A percentile compares a stretch with the other conserved stretches of the same genome.
Evolutionary conservation across 2,888 invertebrate genomes (phyloP).

Genomic region (Drosophila vallismaia): DNA sequence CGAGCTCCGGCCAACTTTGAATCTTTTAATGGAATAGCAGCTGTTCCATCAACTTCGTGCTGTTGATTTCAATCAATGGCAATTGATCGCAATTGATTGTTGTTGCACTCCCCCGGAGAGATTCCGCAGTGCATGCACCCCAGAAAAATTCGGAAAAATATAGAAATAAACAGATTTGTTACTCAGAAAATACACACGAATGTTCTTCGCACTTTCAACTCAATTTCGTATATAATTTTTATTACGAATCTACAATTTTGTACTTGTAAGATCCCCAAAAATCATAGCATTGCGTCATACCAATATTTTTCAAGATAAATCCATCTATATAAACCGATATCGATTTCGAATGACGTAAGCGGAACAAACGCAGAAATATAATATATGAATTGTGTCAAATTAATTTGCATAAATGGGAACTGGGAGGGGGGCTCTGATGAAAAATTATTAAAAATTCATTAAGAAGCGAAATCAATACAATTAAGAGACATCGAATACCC

Average conservation of each 20-base stretch:
- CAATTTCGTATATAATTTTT: not conserved
- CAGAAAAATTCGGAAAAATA: constrained; percentile 5
- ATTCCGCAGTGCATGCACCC: constrained; percentile 26
- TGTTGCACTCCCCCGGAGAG: constrained; percentile 45
- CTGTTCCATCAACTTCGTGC: constrained; percentile 42
- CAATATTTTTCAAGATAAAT: not conserved
- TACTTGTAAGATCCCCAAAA: not conserved
- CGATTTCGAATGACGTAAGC: constrained; percentile 41
- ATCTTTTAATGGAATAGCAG: constrained; percentile 35
- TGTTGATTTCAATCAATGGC: constrained; percentile 66
- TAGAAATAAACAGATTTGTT: not conserved
- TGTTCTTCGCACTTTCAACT: not conserved
- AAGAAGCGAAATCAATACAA: constrained; percentile 58
- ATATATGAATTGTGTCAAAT: constrained; percentile 65
- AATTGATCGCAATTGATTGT: constrained; percentile 70
- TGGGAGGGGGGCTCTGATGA: not conserved
- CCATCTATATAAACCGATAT: constrained; percentile 3
- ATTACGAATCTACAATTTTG: not conserved
- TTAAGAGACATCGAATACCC: constrained; percentile 58
- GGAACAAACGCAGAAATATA: constrained; percentile 29
- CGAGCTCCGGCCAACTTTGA: constrained; percentile 6
- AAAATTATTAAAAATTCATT: constrained; percentile 67
- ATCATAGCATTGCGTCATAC: constrained; percentile 6
- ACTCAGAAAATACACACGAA: not conserved
- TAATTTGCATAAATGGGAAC: constrained; percentile 52